A percentile compares a stretch with the other conserved stretches of the same genome.
Conservation (phyloP, 2,113 vertebrate species). For the Calyptommatus sinebrachiatus region DNA sequence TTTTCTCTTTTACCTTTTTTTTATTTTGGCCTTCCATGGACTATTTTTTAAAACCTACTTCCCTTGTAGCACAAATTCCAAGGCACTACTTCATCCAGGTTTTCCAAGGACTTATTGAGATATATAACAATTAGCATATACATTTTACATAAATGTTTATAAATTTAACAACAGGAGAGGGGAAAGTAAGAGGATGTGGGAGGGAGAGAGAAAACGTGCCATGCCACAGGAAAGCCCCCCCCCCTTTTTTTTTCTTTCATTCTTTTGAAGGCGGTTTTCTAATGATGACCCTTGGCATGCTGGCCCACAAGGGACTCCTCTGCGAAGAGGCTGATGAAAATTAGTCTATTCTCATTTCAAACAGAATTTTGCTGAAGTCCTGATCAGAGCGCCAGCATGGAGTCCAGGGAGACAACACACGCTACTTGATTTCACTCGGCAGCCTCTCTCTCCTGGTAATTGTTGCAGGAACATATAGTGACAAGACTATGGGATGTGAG, state of each 20-base stretch:
- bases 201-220: conserved; percentile 65
- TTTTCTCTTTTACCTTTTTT: not conserved
- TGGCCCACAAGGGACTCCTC: conserved; percentile 91
- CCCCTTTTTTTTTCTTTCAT: conserved; percentile 24
- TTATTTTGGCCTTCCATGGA: conserved; percentile 68
- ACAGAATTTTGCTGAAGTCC: conserved; percentile 97
- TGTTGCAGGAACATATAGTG: conserved; percentile 89
- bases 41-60: conserved; percentile 72
- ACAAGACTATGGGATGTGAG: conserved; percentile 89
- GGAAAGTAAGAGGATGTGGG: conserved; percentile 51
- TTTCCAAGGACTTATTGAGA: conserved; percentile 41
- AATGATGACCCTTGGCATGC: conserved; percentile 99
- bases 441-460: conserved; percentile 90
- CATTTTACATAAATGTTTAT: conserved; percentile 93
- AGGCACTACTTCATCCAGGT: conserved; percentile 55
- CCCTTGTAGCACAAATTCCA: conserved; percentile 36
- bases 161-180: conserved; percentile 81
- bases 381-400: conserved; percentile 93
- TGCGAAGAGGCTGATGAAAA: conserved; percentile 93
- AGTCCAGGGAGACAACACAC: conserved; percentile 87
- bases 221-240: conserved; percentile 76
- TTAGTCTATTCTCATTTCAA: conserved; percentile 99
- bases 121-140: conserved; percentile 76
- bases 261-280: conserved; percentile 92
- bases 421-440: conserved; percentile 79